Conservation (phyloP, 2,113 vertebrate species). For the Pterophyllum scalare region DNA sequence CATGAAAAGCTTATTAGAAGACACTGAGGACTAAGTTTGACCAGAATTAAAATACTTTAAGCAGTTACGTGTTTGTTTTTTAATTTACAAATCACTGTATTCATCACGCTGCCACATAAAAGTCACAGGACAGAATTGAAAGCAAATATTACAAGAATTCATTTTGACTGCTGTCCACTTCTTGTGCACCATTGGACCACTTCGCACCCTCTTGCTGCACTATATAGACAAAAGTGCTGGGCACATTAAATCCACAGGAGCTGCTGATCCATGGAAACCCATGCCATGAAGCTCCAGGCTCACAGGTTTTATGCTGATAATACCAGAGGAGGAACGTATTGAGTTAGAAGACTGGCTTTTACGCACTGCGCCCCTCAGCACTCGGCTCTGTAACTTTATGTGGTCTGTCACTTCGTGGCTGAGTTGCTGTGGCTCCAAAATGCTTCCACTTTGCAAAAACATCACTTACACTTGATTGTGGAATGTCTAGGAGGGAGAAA, state of each 20-base stretch:
- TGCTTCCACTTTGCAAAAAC: background rate
- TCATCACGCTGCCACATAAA: background rate
- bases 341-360: background rate
- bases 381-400: background rate
- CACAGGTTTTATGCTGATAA: background rate
- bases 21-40: background rate
- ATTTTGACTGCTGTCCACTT: accelerated
- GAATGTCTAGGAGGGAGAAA: background rate
- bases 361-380: background rate
- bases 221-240: background rate
- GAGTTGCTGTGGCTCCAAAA: background rate
- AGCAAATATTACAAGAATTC: background rate
- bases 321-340: background rate
- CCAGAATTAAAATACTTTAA: background rate
- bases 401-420: background rate
- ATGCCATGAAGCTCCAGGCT: background rate
- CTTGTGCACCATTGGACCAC: background rate
- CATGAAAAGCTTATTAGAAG: background rate
- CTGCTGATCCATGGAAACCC: background rate
- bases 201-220: background rate
- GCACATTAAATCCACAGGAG: background rate
- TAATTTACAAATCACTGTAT: background rate
- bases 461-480: background rate
- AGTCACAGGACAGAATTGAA: background rate
- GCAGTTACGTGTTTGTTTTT: background rate